These are phyloP conservation scores for Pristionchus entomophagus DNA, from an alignment of 2,888 invertebrate species.

Conservation along the genomic window DNA sequence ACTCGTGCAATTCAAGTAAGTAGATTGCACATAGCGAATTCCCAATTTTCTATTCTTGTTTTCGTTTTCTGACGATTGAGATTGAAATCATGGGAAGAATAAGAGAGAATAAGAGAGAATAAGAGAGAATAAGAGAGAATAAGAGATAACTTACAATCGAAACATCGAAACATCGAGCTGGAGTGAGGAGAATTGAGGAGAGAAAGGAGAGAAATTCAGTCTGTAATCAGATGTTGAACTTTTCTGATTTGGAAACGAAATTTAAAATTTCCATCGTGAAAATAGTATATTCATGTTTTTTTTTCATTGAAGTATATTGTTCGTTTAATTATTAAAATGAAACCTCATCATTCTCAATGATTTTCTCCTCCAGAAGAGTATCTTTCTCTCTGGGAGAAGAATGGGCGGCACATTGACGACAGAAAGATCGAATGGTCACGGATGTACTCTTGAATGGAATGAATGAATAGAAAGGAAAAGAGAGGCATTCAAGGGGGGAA, in stretches of 20 bases:
- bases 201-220: neutral
- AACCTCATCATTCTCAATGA: neutral
- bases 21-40: neutral
- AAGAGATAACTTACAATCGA: neutral
- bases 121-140: neutral
- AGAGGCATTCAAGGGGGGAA: neutral
- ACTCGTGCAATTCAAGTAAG: neutral
- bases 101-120: neutral
- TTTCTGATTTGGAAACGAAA: no score
- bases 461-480: neutral
- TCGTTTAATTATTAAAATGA: no score
- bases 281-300: neutral
- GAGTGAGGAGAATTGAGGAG: neutral
- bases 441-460: constrained; percentile 9
- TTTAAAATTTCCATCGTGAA: no score
- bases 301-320: no score
- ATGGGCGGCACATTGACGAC: constrained; percentile 13
- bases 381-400: neutral
- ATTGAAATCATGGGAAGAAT: neutral
- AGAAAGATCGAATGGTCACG: neutral
- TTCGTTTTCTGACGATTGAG: no score
- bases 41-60: neutral
- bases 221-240: neutral
- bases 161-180: constrained; percentile 37
- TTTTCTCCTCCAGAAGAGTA: neutral